Base-by-base conservation (phyloP, 1,140 invertebrate species). In the Lepidostoma basale region DNA sequence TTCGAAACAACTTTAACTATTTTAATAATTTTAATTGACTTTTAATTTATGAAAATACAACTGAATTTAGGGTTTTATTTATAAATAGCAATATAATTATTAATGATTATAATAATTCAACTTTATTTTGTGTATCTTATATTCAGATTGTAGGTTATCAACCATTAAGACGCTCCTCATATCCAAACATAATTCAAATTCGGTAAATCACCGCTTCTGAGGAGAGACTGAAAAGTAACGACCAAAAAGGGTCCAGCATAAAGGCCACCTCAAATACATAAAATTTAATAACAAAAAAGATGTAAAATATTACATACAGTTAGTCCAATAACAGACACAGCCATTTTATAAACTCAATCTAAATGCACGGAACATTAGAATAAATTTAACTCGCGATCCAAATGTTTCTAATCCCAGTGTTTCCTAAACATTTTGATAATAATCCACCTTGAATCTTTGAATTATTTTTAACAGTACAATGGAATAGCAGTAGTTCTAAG, bases 141-240 rank as follows among this genome's bases (percentile, higher is more conserved):
- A n/a, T n/a, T n/a, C n/a, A n/a, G n/a, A n/a, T n/a, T n/a, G n/a
- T n/a, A n/a, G n/a, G n/a, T n/a, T n/a, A n/a, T n/a, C n/a, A n/a
- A n/a, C 33, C 58, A 14, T 42, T 28, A 12, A 18, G 30, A 30
- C 25, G 45, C 18, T 33, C 66, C 67, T 72, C 65, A 20, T 44
- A 65, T 72, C 65, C 47, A n/a, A n/a, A n/a, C n/a, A 62, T 63
- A 54, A 56, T 52, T 49, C 23, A 63, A 60, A 68, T 68, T 65
- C 70, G 23, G 70, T 72, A 72, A 72, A 72, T 72, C 70, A 72
- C 63, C 12, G 65, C 70, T 72, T 65, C 70, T 62, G 65, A 23
- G 42, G 28, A 25, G 30, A 62, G 33, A 36, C 67, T 52, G 45
- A 40, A 30, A 68, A 52, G 36, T 62, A 68, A 62, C 54, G 45